A percentile compares a stretch with the other conserved stretches of the same genome.
These are phyloP conservation scores for Nothocercus julius DNA, from an alignment of 2,113 vertebrate species.

Conservation along the genomic window DNA sequence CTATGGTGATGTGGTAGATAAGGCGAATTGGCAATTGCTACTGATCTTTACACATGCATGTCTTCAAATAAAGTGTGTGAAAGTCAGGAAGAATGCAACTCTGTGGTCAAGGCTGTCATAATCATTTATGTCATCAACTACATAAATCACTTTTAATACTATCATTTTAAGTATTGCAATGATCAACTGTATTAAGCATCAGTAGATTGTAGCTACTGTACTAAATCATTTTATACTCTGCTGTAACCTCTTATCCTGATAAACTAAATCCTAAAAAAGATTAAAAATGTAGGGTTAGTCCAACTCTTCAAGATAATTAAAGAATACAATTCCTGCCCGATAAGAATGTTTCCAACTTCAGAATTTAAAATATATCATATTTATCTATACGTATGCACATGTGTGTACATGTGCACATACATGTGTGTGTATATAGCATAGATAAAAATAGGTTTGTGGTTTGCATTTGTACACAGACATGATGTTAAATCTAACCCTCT, in stretches of 20 bases:
- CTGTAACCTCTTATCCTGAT: slow-evolving; percentile 31
- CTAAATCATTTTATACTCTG: slow-evolving; percentile 23
- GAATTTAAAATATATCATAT: neutral
- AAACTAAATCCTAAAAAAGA: slow-evolving; percentile 59
- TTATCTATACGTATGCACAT: neutral
- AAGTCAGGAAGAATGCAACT: slow-evolving; percentile 49
- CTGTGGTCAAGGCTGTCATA: slow-evolving; percentile 48
- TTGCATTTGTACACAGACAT: neutral
- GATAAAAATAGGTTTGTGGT: neutral
- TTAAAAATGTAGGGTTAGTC: slow-evolving; percentile 40
- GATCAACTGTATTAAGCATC: slow-evolving; percentile 1
- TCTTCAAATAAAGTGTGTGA: slow-evolving; percentile 60
- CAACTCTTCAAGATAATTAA: slow-evolving; percentile 27
- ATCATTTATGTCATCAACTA: slow-evolving; percentile 58
- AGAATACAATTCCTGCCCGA: neutral
- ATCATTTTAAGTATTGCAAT: slow-evolving; percentile 27
- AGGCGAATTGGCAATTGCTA: slow-evolving; percentile 62
- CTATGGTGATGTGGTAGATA: slow-evolving; percentile 62
- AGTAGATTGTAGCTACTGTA: neutral
- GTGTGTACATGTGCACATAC: too few relatives aligned
- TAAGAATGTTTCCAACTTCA: neutral
- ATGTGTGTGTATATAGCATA: neutral
- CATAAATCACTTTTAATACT: slow-evolving; percentile 58
- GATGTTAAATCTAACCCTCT: neutral
- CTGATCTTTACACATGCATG: slow-evolving; percentile 62